These are phyloP conservation scores for Tamias sibiricus DNA, from an alignment of 2,113 vertebrate genomes.

Conservation along the genomic window DNA sequence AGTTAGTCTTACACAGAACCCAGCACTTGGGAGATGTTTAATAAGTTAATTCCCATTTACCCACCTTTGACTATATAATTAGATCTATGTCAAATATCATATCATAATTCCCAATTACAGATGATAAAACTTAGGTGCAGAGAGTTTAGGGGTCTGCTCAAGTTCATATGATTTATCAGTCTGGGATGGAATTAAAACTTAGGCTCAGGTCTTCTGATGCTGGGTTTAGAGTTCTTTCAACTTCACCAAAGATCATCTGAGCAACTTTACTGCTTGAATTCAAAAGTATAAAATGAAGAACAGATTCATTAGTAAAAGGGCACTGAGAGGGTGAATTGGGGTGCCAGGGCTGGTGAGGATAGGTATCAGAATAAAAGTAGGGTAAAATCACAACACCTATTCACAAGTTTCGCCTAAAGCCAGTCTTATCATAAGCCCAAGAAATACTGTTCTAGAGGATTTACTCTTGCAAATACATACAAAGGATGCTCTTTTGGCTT, in stretches of 20 bases:
- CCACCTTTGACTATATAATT: not conserved
- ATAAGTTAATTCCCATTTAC: not conserved
- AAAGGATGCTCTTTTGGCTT: slow-evolving; percentile 37
- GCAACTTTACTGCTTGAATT: not conserved
- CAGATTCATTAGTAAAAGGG: not conserved
- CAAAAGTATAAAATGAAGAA: not conserved
- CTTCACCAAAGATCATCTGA: not conserved
- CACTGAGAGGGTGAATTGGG: not conserved
- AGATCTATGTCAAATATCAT: not conserved
- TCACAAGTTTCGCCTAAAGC: not conserved
- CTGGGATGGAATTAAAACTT: not conserved
- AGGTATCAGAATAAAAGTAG: not conserved
- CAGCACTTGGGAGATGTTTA: not conserved
- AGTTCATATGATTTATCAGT: not conserved
- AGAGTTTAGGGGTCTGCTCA: not conserved
- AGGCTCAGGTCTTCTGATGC: not conserved
- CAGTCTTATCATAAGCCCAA: not conserved
- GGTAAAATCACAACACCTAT: not conserved
- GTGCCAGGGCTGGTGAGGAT: not conserved
- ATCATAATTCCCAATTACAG: not conserved
- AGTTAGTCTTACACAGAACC: not conserved
- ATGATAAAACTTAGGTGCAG: not conserved
- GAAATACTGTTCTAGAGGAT: slow-evolving; percentile 14
- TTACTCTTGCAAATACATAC: not conserved
- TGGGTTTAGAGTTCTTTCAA: not conserved